Percentiles rank a stretch among this genome's conserved stretches.
Evolutionary conservation across 1,140 invertebrate genomes (phyloP).

Genomic region (Zaprionus africanus): DNA sequence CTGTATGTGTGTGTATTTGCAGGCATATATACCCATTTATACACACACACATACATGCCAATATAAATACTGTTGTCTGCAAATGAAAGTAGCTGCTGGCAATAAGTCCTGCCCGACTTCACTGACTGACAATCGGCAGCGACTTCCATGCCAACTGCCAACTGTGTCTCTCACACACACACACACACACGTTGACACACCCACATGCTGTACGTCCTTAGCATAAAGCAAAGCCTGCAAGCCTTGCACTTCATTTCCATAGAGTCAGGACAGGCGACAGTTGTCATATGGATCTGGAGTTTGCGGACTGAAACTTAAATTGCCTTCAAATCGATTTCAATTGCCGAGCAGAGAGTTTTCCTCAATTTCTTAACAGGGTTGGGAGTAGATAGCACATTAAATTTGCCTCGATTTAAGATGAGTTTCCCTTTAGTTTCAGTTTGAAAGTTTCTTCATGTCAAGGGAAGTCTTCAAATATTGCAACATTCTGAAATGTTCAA

Average conservation of each 20-base stretch:
- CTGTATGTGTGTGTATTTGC: background rate
- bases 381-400: background rate
- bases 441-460: background rate
- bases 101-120: slow-evolving; percentile 27
- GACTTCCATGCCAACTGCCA: slow-evolving; percentile 25
- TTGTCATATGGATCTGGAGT: slow-evolving; percentile 23
- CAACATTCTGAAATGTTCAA: too few species aligned
- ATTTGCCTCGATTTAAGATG: background rate
- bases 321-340: slow-evolving; percentile 44
- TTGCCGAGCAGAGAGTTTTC: slow-evolving; percentile 10
- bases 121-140: slow-evolving; percentile 43
- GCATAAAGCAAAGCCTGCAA: slow-evolving; percentile 38
- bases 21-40: background rate
- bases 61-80: slow-evolving; percentile 33
- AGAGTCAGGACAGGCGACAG: slow-evolving; percentile 16
- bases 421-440: background rate
- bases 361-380: background rate
- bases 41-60: background rate
- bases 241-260: slow-evolving; percentile 56
- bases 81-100: slow-evolving; percentile 36
- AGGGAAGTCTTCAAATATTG: too few species aligned
- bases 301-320: slow-evolving; percentile 20
- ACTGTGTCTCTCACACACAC: slow-evolving; percentile 19
- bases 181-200: slow-evolving; percentile 1
- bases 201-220: slow-evolving; percentile 18